Conservation (phyloP, 1,140 invertebrate species). For the Drosophila seguyi region DNA sequence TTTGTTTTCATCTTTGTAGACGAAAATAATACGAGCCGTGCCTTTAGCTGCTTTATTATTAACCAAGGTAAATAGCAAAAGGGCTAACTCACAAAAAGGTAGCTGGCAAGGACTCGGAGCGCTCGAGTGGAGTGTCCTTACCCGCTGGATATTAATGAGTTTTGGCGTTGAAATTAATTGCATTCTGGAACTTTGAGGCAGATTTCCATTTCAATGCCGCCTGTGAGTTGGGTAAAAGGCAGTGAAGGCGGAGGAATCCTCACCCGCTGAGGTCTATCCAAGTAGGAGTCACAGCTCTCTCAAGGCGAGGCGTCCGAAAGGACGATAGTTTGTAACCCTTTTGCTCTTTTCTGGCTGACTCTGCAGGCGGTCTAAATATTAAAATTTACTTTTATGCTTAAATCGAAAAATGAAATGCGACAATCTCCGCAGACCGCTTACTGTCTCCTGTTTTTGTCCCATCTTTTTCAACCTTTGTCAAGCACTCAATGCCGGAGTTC, state of each 20-base stretch:
- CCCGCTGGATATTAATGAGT: constrained; percentile 75
- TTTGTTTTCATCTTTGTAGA: constrained; percentile 78
- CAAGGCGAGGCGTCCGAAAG: constrained; percentile 5
- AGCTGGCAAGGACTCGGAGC: constrained; percentile 31
- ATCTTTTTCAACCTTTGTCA: constrained; percentile 34
- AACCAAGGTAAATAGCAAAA: constrained; percentile 81
- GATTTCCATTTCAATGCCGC: constrained; percentile 61
- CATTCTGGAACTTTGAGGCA: constrained; percentile 69
- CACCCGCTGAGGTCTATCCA: constrained; percentile 50
- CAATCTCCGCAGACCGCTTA: constrained; percentile 25
- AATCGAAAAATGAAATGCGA: constrained; percentile 69
- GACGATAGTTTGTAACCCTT: constrained; percentile 65
- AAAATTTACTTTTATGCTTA: constrained; percentile 63
- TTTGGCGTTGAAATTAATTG: constrained; percentile 83
- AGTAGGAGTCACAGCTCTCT: constrained; percentile 44
- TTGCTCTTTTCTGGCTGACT: constrained; percentile 65
- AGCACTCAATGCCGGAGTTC: constrained; percentile 25
- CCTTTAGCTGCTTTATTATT: constrained; percentile 79
- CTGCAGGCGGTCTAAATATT: constrained; percentile 65
- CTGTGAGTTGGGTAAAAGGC: constrained; percentile 11
- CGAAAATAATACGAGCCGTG: constrained; percentile 68
- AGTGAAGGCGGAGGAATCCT: neutral
- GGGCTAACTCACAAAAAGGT: constrained; percentile 66
- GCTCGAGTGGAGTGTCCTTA: constrained; percentile 50
- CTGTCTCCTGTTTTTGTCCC: constrained; percentile 1